These are phyloP conservation scores for Thereuonema tuberculata DNA, from an alignment of 1,140 invertebrate species.

Conservation along the genomic window DNA sequence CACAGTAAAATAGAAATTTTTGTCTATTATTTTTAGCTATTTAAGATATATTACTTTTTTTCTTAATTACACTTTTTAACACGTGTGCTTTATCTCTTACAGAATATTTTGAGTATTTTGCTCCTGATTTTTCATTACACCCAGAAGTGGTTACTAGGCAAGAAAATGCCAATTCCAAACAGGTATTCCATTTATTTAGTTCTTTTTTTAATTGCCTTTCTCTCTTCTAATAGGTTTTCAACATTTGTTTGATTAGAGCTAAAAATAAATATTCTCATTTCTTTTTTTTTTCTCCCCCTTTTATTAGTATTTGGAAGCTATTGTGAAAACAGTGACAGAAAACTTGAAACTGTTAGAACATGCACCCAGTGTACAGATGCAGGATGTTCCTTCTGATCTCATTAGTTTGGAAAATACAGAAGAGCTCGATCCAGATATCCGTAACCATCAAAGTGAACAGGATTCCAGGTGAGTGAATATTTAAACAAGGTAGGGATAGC, in stretches of 20 bases:
- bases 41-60: too few species aligned
- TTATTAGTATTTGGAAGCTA: constrained; percentile 67
- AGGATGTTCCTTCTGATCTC: constrained; percentile 63
- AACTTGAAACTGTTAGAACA: constrained; percentile 80
- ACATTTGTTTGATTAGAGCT: too few species aligned
- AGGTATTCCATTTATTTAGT: constrained; percentile 20
- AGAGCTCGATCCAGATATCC: constrained; percentile 55
- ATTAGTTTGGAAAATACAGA: constrained; percentile 44
- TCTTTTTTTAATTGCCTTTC: neutral
- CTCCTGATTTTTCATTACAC: constrained; percentile 85
- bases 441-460: constrained; percentile 60
- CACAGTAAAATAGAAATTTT: too few species aligned
- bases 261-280: neutral
- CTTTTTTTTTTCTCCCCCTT: neutral
- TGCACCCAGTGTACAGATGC: constrained; percentile 81
- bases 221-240: too few species aligned
- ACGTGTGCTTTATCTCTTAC: constrained; percentile 15
- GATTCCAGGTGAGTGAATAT: constrained; percentile 51
- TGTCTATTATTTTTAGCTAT: too few species aligned
- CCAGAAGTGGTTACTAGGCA: constrained; percentile 68
- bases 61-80: too few species aligned
- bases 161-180: constrained; percentile 82
- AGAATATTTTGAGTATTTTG: constrained; percentile 91
- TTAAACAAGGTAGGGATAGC: too few species aligned
- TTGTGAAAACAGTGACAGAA: constrained; percentile 68